Conservation (phyloP, 2,888 invertebrate genomes). For the Phortica okadai region DNA sequence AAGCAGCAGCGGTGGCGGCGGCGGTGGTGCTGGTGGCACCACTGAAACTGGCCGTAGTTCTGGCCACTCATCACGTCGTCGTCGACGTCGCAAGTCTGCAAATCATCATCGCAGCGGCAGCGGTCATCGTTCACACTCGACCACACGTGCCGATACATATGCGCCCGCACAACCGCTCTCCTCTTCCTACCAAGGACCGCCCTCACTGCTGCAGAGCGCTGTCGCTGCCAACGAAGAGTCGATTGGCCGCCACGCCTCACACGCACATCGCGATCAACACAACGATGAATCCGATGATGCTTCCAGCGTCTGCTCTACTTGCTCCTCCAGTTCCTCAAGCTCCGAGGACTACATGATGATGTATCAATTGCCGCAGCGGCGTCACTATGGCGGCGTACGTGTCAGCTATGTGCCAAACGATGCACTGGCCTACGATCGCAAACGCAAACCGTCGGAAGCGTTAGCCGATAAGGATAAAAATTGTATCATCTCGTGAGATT, state of each 20-base stretch:
- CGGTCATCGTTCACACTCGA: constrained; percentile 69
- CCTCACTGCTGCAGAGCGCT: constrained; percentile 58
- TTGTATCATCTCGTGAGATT: constrained; percentile 89
- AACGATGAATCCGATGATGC: constrained; percentile 81
- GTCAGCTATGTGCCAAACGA: constrained; percentile 96
- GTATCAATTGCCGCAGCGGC: constrained; percentile 88
- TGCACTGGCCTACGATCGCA: constrained; percentile 88
- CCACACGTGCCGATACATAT: constrained; percentile 72
- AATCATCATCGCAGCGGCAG: constrained; percentile 71
- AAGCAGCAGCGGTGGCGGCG: constrained; percentile 52
- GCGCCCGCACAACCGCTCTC: constrained; percentile 72
- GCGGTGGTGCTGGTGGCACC: constrained; percentile 39
- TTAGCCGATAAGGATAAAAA: constrained; percentile 83
- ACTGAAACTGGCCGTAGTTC: constrained; percentile 63
- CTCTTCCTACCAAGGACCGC: constrained; percentile 72
- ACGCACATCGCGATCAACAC: constrained; percentile 42
- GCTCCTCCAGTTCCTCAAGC: constrained; percentile 89
- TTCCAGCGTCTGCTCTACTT: constrained; percentile 92
- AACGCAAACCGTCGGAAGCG: constrained; percentile 78
- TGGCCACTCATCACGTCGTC: constrained; percentile 71
- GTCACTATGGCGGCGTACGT: constrained; percentile 91
- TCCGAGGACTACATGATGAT: constrained; percentile 92
- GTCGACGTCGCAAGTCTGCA: constrained; percentile 70
- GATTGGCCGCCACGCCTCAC: constrained; percentile 49
- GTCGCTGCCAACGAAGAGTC: constrained; percentile 40